Base-by-base conservation (phyloP, 2,797 vertebrate genomes). In the Fistularia commersonii region DNA sequence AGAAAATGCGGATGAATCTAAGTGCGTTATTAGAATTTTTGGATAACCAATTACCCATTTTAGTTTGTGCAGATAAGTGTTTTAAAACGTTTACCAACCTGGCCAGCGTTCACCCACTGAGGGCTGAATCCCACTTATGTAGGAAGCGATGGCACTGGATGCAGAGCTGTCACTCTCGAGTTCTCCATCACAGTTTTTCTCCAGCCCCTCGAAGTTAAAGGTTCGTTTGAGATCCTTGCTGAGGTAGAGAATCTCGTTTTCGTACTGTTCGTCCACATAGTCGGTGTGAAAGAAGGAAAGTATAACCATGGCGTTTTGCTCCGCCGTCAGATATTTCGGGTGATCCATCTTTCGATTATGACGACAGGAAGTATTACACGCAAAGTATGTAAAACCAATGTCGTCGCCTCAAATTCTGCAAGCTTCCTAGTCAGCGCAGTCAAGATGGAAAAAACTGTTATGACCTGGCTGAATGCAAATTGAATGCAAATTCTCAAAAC, bases 111-210 rank as follows among this genome's bases (percentile, higher is more conserved):
- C 57, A 0, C 66, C 77, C 32, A 67, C 71, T 5, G 44, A 41
- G 1, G 81, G 82, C 41, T 45, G 34, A 5, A 86, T 3, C 0
- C 63, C 81, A 0, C 8, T 32, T 0, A 81, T 0, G 4, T 11
- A 3, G 0, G 0, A 0, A 0, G 7, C 9, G 11, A 57, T 32
- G 32, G 0, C 15, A 5, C 11, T 32, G 6, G 35, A 0, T 13
- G 51, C 2, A 36, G 86, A 69, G 0, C 91, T 88, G 4, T 92
- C 91, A 0, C 70, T 43, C 41, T 92, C 81, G 0, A 92, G 52
- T 6, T 69, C 50, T 0, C 72, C 88, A 8, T 46, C 36, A 0
- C 0, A 0, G 3, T 0, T 5, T 1, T 9, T 68, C 8, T 12
- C 11, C 3, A 11, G 6, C 0, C 42, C 32, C 3, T 66, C 66